These are phyloP conservation scores for Nibea coibor DNA, from an alignment of 2,113 vertebrate species.

Conservation along the genomic window DNA sequence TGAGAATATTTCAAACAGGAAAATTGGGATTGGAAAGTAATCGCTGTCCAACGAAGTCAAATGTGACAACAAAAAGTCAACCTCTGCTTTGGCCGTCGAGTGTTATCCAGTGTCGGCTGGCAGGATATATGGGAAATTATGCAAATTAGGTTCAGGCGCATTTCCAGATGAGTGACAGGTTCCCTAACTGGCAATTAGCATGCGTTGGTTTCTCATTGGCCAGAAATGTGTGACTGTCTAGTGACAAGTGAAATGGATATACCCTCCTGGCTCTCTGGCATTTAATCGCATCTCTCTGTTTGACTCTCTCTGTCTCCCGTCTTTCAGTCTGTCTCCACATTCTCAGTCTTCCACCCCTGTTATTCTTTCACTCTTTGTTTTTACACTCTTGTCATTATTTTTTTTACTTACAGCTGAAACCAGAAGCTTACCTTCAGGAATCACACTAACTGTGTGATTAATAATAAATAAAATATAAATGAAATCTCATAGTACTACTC, in stretches of 20 bases:
- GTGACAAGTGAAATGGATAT: conserved; percentile 63
- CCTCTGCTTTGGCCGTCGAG: conserved; percentile 19
- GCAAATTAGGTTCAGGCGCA: conserved; percentile 58
- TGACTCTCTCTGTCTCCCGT: conserved; percentile 24
- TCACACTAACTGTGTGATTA: neutral
- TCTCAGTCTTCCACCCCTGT: neutral
- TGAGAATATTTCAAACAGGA: conserved; percentile 36
- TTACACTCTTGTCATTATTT: neutral
- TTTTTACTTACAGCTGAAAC: neutral
- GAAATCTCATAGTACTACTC: neutral
- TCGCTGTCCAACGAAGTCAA: conserved; percentile 53
- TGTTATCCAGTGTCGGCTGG: conserved; percentile 23
- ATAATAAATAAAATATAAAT: neutral
- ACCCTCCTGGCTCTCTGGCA: conserved; percentile 37
- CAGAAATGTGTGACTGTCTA: conserved; percentile 51
- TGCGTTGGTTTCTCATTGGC: conserved; percentile 67
- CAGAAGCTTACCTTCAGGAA: neutral
- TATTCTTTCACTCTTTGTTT: neutral
- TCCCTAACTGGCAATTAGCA: conserved; percentile 72
- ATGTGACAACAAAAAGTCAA: conserved; percentile 49
- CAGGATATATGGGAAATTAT: conserved; percentile 66
- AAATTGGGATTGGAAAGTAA: conserved; percentile 39
- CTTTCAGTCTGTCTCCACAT: neutral
- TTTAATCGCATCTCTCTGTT: conserved; percentile 53
- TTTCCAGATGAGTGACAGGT: conserved; percentile 71